These are phyloP conservation scores for Trochalopteron elliotii DNA, from an alignment of 2,113 vertebrate genomes.

Conservation along the genomic window DNA sequence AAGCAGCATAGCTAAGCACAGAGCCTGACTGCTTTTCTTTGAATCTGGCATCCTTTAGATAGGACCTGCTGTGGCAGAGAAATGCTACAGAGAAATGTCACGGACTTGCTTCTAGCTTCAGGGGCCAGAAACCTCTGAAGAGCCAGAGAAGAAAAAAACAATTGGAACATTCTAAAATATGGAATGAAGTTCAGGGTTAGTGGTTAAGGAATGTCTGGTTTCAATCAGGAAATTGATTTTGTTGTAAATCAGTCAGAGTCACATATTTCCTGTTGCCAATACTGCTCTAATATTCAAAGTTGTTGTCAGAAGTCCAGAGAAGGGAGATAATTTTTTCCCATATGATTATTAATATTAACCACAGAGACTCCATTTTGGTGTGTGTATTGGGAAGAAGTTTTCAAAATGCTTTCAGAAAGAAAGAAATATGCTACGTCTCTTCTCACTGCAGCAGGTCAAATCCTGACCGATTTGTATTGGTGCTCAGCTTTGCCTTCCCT, in stretches of 20 bases:
- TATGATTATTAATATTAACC: not conserved
- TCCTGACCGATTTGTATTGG: not conserved
- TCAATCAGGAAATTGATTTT: slow-evolving; percentile 41
- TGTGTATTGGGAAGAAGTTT: not conserved
- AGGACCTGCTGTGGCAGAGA: not conserved
- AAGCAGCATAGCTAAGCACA: not conserved
- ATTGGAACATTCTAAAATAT: not conserved
- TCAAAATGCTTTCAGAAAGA: not conserved
- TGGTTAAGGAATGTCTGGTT: slow-evolving; percentile 35
- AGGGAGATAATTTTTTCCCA: not conserved
- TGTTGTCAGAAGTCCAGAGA: slow-evolving; percentile 1
- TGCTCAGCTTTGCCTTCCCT: not conserved
- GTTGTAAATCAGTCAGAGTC: not conserved
- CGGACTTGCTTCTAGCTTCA: not conserved
- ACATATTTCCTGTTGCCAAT: slow-evolving; percentile 7
- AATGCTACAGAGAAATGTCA: not conserved
- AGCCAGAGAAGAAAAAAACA: not conserved
- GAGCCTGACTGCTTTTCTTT: not conserved
- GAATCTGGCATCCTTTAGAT: not conserved
- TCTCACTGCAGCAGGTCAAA: not conserved
- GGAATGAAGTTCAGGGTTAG: not conserved
- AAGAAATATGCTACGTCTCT: not conserved
- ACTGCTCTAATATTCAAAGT: not conserved
- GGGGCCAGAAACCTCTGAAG: not conserved
- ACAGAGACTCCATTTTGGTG: not conserved